These are phyloP conservation scores for Sarcophaga subvicina DNA, from an alignment of 2,888 invertebrate genomes.

Conservation along the genomic window DNA sequence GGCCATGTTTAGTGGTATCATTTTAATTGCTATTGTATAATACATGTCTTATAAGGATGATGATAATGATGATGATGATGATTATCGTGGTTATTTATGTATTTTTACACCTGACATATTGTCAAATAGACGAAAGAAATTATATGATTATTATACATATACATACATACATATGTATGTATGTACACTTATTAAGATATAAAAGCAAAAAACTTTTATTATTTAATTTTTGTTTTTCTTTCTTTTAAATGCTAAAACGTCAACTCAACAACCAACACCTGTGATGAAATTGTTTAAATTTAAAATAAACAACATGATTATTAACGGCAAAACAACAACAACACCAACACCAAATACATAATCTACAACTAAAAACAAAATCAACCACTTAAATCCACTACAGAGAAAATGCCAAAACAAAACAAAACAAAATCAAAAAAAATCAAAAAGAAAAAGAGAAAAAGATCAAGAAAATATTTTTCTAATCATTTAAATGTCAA, in stretches of 20 bases:
- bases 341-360: not conserved
- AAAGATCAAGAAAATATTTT: slow-evolving; percentile 49
- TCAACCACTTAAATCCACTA: slow-evolving; percentile 44
- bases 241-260: slow-evolving; percentile 62
- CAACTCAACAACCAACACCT: slow-evolving; percentile 75
- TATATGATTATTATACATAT: not conserved
- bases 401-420: slow-evolving; percentile 16
- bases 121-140: slow-evolving; percentile 57
- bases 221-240: no score
- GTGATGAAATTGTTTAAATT: slow-evolving; percentile 76
- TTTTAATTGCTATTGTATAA: slow-evolving; percentile 27
- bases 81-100: slow-evolving; percentile 56
- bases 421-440: not conserved
- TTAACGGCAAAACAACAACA: slow-evolving; percentile 32
- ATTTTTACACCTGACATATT: slow-evolving; percentile 73
- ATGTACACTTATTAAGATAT: not conserved
- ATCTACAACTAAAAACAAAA: slow-evolving; percentile 3
- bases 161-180: not conserved
- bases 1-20: slow-evolving; percentile 11
- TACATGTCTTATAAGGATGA: not conserved
- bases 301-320: slow-evolving; percentile 66
- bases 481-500: slow-evolving; percentile 64
- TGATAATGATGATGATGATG: not conserved
- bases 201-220: slow-evolving; percentile 5
- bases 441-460: not conserved